Evolutionary conservation across 2,888 invertebrate species (phyloP).

Genomic region (Tetragonula carbonaria): DNA sequence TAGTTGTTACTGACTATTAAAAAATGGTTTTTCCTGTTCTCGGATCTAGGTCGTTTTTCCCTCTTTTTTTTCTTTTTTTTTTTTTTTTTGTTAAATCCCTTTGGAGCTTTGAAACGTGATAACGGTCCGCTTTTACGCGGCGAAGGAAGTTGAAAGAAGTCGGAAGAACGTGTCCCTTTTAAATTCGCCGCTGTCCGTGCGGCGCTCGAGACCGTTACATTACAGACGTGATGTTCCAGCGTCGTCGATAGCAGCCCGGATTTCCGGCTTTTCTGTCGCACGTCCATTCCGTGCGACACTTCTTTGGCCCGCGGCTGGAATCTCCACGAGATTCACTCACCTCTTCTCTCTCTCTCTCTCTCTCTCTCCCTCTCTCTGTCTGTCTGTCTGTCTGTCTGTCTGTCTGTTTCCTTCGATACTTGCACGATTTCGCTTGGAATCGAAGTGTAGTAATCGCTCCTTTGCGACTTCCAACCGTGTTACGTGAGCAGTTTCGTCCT

Average conservation of each 20-base stretch:
- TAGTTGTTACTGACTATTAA: not conserved
- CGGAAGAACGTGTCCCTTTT: slow-evolving; percentile 31
- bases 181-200: slow-evolving; percentile 34
- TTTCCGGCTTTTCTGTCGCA: slow-evolving; percentile 43
- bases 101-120: slow-evolving; percentile 43
- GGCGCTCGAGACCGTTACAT: slow-evolving; percentile 34
- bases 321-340: slow-evolving; percentile 24
- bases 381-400: too few relatives aligned
- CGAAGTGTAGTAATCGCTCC: slow-evolving; percentile 44
- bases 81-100: not conserved
- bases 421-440: slow-evolving; percentile 28
- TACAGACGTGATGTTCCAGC: slow-evolving; percentile 43
- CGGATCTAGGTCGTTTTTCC: not conserved
- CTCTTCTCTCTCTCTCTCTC: not conserved
- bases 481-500: slow-evolving; percentile 26
- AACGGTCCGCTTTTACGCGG: slow-evolving; percentile 38
- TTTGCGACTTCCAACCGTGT: slow-evolving; percentile 18
- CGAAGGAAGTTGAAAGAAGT: slow-evolving; percentile 40
- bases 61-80: too few relatives aligned
- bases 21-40: not conserved
- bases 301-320: slow-evolving; percentile 28
- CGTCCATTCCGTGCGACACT: slow-evolving; percentile 33
- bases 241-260: slow-evolving; percentile 47
- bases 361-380: not conserved
- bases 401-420: slow-evolving; percentile 7